Percentiles rank a stretch among this genome's conserved stretches.
Conservation (phyloP, 1,140 invertebrate genomes). For the Papilio xuthus region DNA sequence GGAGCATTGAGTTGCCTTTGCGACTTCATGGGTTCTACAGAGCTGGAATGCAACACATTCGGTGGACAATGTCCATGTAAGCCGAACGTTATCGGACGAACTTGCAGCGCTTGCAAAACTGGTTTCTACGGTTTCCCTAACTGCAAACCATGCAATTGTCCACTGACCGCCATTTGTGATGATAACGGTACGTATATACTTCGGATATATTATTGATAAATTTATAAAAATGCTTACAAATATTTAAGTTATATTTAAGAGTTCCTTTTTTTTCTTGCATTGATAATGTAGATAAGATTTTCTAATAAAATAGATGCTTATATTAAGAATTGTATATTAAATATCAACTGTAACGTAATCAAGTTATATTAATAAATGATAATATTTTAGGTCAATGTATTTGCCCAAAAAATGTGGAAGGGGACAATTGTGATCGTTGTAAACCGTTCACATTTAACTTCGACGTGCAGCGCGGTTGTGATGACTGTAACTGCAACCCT, state of each 20-base stretch:
- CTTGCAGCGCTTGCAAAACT: slow-evolving; percentile 94
- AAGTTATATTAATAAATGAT: neutral
- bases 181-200: slow-evolving; percentile 73
- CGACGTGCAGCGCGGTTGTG: slow-evolving; percentile 97
- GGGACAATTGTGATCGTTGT: slow-evolving; percentile 94
- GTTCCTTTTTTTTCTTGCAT: no score
- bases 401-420: slow-evolving; percentile 91
- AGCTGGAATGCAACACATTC: slow-evolving; percentile 94
- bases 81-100: slow-evolving; percentile 94
- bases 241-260: no score
- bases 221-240: no score
- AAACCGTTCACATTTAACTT: slow-evolving; percentile 95
- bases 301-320: no score
- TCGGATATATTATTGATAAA: neutral
- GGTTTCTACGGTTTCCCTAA: slow-evolving; percentile 98
- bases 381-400: slow-evolving; percentile 85
- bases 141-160: slow-evolving; percentile 94
- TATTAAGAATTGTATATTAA: no score
- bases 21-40: slow-evolving; percentile 93
- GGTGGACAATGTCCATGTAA: slow-evolving; percentile 98
- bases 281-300: no score
- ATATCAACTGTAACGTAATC: neutral
- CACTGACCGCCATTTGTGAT: slow-evolving; percentile 91
- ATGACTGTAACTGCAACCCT: slow-evolving; percentile 95
- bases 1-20: slow-evolving; percentile 95